Percentiles rank a stretch among this genome's conserved stretches.
Conservation (phyloP, 2,113 vertebrate species). For the Ceyx melanurus region DNA sequence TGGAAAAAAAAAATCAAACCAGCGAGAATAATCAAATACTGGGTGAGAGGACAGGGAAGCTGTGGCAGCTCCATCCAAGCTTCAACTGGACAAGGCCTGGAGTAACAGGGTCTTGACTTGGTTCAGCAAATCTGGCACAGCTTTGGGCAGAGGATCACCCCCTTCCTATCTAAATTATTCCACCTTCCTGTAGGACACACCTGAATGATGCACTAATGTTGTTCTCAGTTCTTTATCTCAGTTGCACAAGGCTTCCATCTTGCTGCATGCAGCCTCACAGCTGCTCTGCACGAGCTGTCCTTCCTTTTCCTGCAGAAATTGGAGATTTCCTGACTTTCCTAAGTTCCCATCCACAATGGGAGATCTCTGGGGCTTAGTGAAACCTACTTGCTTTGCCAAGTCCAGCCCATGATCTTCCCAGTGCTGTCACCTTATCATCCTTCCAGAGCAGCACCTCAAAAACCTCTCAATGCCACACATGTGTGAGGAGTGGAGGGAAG, state of each 20-base stretch:
- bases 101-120: background rate
- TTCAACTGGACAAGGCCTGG: background rate
- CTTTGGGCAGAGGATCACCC: background rate
- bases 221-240: background rate
- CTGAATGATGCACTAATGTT: background rate
- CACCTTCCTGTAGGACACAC: background rate
- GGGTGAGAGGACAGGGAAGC: background rate
- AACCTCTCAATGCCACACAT: background rate
- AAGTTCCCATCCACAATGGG: background rate
- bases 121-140: background rate
- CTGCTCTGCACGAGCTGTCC: background rate
- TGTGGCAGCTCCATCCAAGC: background rate
- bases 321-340: background rate
- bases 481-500: background rate
- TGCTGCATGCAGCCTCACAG: background rate
- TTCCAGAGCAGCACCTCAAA: background rate
- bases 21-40: background rate
- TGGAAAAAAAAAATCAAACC: background rate
- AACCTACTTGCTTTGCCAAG: background rate
- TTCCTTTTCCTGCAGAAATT: background rate
- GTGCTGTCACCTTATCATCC: background rate
- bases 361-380: background rate
- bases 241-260: background rate
- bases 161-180: background rate
- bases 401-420: background rate